Base-by-base conservation (phyloP, 2,888 invertebrate species). In the Eulithis testata region DNA sequence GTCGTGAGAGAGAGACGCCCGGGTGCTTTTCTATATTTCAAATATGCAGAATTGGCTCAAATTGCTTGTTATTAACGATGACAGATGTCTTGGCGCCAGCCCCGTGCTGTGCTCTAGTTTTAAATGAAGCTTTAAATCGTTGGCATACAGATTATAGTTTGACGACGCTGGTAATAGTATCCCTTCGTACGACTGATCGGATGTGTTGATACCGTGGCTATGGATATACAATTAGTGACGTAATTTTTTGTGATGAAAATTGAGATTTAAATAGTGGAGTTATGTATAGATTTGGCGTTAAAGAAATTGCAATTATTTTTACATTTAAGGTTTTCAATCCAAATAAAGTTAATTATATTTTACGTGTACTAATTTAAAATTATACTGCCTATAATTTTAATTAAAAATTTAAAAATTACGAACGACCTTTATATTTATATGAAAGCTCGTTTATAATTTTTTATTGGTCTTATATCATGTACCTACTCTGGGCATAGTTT, bases 31-130 rank as follows among this genome's bases (percentile, higher is more conserved):
- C 76, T 82, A 80, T 85, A 91, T 91, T 91, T 87, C 84, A 90
- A 92, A 92, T 89, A 92, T 91, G 89, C 90, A 83, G 88, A 91
- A 91, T 91, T 91, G 90, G 79, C 89, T 91, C 90, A 90, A 91
- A 92, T 92, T 91, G 91, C 90, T 90, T 87, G 87, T 91, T 92
- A 90, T 91, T 91, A 92, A 91, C 90, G 90, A 92, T 91, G 92
- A 92, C 91, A 91, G 91, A 92, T 92, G 92, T 88, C 86, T 86
- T 90, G 87, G 92, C 92, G 92, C 92, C 92, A 86, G 81, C 79
- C 83, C 80, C 76, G 40, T 65, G 60, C 7, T 36, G 37, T 12
- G 49, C 7, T 12, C 50, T 44, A 62, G 57, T 66, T 68, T 61
- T 27, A 80, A 83, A 77, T 65, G 49, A 56, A 66, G 76, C 79